A percentile compares a stretch with the other conserved stretches of the same genome.
phyloP scores from a whole-genome alignment of 2,113 vertebrate genomes.

The Eptatretus burgeri region DNA sequence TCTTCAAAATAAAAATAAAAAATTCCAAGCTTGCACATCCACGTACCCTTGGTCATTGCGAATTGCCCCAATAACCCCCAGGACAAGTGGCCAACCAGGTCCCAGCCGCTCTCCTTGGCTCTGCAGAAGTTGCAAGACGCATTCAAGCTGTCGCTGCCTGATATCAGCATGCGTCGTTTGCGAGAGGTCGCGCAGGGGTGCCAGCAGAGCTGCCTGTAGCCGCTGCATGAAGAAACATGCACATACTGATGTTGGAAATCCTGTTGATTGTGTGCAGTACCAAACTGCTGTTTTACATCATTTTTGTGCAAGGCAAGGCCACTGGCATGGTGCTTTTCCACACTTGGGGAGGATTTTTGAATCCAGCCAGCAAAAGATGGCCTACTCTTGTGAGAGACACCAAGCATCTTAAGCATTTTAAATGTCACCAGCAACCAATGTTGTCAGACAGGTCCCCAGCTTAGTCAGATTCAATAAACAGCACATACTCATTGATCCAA shows the following conservation, averaged over 20 bases:
- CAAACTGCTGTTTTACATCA: not conserved
- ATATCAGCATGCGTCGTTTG: slow-evolving; percentile 70
- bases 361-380: too few species aligned
- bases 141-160: slow-evolving; percentile 78
- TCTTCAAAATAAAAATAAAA: too few species aligned
- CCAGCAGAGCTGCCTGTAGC: slow-evolving; percentile 61
- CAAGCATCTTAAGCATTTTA: too few species aligned
- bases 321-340: too few species aligned
- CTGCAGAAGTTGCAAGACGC: slow-evolving; percentile 80
- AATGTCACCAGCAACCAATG: too few species aligned
- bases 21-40: too few species aligned
- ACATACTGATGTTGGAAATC: not conserved
- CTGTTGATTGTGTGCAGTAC: not conserved
- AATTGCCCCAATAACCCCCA: slow-evolving; percentile 91
- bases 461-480: too few species aligned
- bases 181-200: slow-evolving; percentile 75
- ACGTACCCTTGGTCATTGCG: slow-evolving; percentile 89
- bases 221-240: slow-evolving; percentile 25
- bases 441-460: too few species aligned
- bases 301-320: too few species aligned
- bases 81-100: slow-evolving; percentile 73
- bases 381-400: too few species aligned
- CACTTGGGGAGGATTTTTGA: too few species aligned
- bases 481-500: too few species aligned
- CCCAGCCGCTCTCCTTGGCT: slow-evolving; percentile 83